phyloP scores from a whole-genome alignment of 2,113 vertebrate species.

The Telmatochromis sp. region DNA sequence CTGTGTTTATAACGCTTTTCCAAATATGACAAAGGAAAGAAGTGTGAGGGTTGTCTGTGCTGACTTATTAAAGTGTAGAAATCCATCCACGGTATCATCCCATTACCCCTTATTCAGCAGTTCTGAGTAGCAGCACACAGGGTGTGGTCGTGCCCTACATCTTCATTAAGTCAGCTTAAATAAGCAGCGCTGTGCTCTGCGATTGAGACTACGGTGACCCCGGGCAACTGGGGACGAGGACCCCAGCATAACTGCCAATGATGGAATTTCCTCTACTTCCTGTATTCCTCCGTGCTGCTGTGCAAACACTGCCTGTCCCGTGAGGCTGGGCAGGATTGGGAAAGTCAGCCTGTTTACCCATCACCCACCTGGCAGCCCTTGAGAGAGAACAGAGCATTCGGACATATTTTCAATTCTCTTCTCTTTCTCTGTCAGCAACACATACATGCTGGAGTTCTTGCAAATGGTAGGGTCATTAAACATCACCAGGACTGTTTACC shows the following conservation, averaged over 20 bases:
- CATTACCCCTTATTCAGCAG: conserved; percentile 37
- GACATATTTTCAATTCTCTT: conserved; percentile 28
- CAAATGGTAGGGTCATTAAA: conserved; percentile 40
- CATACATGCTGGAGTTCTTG: conserved; percentile 2
- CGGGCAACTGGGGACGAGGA: neutral
- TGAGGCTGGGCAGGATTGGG: conserved; percentile 30
- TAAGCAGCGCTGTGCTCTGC: neutral
- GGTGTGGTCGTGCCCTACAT: neutral
- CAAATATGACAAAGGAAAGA: conserved; percentile 1
- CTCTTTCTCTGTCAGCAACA: conserved; percentile 13
- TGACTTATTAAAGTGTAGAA: conserved; percentile 24
- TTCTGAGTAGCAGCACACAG: neutral
- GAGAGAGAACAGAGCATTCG: conserved; percentile 43
- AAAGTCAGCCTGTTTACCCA: conserved; percentile 60
- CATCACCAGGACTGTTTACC: conserved; percentile 27
- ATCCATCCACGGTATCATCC: neutral
- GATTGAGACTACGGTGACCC: neutral
- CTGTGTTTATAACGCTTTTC: neutral
- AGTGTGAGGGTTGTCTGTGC: neutral
- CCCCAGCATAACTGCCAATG: conserved; percentile 29
- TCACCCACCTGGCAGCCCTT: conserved; percentile 57
- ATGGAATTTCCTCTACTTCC: conserved; percentile 65
- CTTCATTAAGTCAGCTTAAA: conserved; percentile 43
- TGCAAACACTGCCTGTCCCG: conserved; percentile 53
- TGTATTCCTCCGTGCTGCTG: conserved; percentile 48